Evolutionary conservation across 2,888 invertebrate genomes (phyloP), one percentile per base, ranked within the genome.

Genomic region (Tetranychus piercei): DNA sequence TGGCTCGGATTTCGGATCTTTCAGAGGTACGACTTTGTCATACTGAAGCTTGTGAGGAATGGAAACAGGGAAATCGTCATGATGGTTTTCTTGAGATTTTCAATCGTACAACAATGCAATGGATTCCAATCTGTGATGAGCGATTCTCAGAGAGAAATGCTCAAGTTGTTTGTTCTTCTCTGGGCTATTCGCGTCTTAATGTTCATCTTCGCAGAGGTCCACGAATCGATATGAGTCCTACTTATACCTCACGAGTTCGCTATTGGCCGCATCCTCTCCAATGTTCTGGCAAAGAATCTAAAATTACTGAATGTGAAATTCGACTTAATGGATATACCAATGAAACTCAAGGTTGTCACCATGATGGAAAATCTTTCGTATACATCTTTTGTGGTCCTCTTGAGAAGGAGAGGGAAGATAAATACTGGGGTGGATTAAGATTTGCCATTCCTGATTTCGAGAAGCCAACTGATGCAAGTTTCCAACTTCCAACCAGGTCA

Each of bases 61-160:
- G 74, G 18, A 43, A 76, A 70, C 43, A 11, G 9, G 43, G 18
- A 7, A 4, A n/a, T 20, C n/a, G 34, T 64, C 20, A 73, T 20
- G 88, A 90, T 86, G 96, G 96, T 6, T 97, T 95, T 80, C 82
- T 97, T 76, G 94, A 97, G 84, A 90, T 94, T 81, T 97, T 91
- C 81, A 99, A 99, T 81, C 87, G 87, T 79, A 97, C 99, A 1
- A 94, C 95, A 0, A 85, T 92, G 22, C 95, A 96, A 81, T 96
- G 95, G 93, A 91, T 95, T 64, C 93, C 97, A 0, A 88, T 96
- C 84, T 99, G 99, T 83, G 99, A 99, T 82, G 87, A 87, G 71
- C 87, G 94, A 76, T 99, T 99, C 82, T 95, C 95, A 0, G 94
- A 96, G 82, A 87, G 95, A 80, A 97, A 96, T 81, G 96, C 94